Evolutionary conservation across 2,797 vertebrate genomes (phyloP), one percentile per base, ranked within the genome.

Genomic region (Cheirogaleus major): DNA sequence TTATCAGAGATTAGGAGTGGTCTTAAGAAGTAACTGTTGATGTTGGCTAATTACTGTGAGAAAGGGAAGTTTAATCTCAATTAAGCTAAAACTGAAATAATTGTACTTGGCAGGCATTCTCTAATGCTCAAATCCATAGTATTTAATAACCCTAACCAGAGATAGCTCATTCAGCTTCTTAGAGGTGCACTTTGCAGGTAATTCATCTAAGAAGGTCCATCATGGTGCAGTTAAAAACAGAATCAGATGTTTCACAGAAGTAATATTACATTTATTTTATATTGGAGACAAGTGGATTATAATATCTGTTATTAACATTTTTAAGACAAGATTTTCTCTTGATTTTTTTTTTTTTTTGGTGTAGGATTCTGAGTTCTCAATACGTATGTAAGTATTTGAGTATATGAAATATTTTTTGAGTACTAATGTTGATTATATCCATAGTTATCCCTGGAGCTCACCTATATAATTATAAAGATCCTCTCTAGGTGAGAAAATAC

Each of bases 1-100:
- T 72, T 43, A 83, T 72, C 38, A 96, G 67, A 96, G 84, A 93
- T 43, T 55, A 93, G 59, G 23, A 86, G 7, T 32, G 43, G 75
- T 43, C 55, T 88, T 90, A 96, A 88, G 48, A 52, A 91, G 43
- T 30, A 90, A 73, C 27, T 18, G n/a, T 38, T 32, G 25, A 48
- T 79, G 35, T 65, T 89, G 61, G 52, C 38, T 82, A 95, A 91
- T 89, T 87, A 83, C 38, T 43, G 30, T 57, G 52, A 76, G 81
- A 85, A 69, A 95, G 89, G 38, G 55, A 59, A 81, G 35, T 30
- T 96, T 32, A 5, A 7, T 57, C 32, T 94, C 79, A 87, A 63
- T 65, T 69, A 87, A 70, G 69, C 75, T 81, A 79, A 95, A 90
- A 50, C 17, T 15, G 75, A 93, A 70, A 84, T 70, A 79, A 78